Evolutionary conservation across 2,888 invertebrate genomes (phyloP), one percentile per base, ranked within the genome.

Genomic region (Caenorhabditis angaria): DNA sequence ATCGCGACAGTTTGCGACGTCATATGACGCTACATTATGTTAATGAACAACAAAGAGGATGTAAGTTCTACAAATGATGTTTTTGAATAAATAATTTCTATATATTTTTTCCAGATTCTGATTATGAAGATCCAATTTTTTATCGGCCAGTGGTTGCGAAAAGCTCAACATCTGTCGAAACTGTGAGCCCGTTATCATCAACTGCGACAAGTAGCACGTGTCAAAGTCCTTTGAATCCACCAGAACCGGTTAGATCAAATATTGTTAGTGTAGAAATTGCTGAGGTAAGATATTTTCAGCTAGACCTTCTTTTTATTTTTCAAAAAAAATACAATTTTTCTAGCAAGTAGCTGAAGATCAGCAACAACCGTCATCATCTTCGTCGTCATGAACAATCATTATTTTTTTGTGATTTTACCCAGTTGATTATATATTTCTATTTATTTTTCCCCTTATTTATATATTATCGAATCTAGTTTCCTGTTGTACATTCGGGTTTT

Each of bases 21-120:
- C 87, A 87, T 61, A 65, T 87, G 24, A 62, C 61, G 41, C 73
- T 78, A 5, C 87, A 87, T 58, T 83, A 74, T 56, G 27, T 55
- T 27, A 62, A n/a, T 20, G 64, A 56, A 12, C 50, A 50, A 24
- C 50, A 51, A 12, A 12, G 41, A 3, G 41, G 41, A 41, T 41
- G 41, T 41, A 41, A 6, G 41, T 51, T 51, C 22, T 22, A 8
- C 8, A n/a, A 14, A 48, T 5, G n/a, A 10, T n/a, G 5, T 48
- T 48, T n/a, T 48, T 4, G 48, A 48, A 35, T 10, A n/a, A n/a
- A 4, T 48, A n/a, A 48, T 5, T 4, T 5, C 20, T 12, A n/a
- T 48, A 51, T 22, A 24, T 25, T 51, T 20, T 51, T 51, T 51
- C 12, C 51, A 51, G 51, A 24, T 24, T n/a, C 22, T n/a, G 24